These are phyloP conservation scores for Crambe crambe DNA, from an alignment of 37 sponge, comb jelly and placozoan species.

Conservation along the genomic window DNA sequence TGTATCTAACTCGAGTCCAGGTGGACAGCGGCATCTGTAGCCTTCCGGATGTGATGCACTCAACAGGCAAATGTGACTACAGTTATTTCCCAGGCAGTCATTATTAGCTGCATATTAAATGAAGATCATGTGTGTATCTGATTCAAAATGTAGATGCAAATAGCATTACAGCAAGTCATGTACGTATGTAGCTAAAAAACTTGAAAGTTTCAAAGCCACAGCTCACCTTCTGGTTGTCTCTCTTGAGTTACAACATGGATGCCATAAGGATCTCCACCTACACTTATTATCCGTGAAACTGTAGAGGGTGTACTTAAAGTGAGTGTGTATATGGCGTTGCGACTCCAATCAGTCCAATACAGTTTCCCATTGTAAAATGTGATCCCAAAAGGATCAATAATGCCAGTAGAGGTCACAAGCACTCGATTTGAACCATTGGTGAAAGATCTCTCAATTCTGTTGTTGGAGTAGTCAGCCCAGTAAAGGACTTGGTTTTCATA, in stretches of 20 bases:
- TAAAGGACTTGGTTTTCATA: constrained; percentile 51
- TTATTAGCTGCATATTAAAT: not conserved
- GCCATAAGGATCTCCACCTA: not conserved
- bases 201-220: too few relatives aligned
- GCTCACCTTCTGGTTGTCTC: constrained; percentile 25
- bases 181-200: not conserved
- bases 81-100: not conserved
- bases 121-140: too few relatives aligned
- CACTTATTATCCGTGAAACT: not conserved
- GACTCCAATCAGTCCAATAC: constrained; percentile 66
- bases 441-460: constrained; percentile 45
- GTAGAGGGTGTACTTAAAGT: not conserved
- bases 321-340: constrained; percentile 17
- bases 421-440: constrained; percentile 44
- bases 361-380: constrained; percentile 47
- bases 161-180: not conserved
- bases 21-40: not conserved
- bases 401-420: constrained; percentile 14
- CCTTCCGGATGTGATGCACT: not conserved
- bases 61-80: not conserved
- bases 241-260: not conserved
- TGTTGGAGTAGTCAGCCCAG: constrained; percentile 65
- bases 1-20: not conserved
- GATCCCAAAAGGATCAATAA: constrained; percentile 49
- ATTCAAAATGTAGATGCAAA: too few relatives aligned